Evolutionary conservation across 2,113 vertebrate species (phyloP), one percentile per base, ranked within the genome.

Genomic region (Oreochromis aureus): DNA sequence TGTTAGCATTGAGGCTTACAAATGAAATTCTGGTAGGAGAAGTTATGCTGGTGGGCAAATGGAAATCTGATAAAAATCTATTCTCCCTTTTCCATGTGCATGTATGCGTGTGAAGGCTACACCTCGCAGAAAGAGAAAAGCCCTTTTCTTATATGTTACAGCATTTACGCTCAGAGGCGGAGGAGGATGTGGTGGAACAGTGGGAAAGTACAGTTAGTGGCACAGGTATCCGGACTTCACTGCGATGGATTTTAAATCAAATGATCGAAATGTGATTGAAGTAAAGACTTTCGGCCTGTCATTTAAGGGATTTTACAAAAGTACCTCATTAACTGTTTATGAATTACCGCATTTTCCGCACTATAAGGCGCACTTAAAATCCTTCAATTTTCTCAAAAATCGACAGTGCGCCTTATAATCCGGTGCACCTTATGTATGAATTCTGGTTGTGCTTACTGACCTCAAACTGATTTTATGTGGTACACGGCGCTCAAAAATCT

Each of bases 11-110:
- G 46, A 86, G 27, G 55, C 86, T 73, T 87, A 89, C 81, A 71
- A 87, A 89, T 87, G 76, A 27, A 30, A 81, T 91, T 91, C 89
- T 15, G 80, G 84, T 54, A 39, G 89, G 16, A 59, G 58, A 80
- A 91, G 82, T 87, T 88, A 53, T 54, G 80, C 61, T 84, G 56
- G 30, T 63, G 81, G 87, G 46, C 48, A 59, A 92, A 87, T 80
- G 82, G 48, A 84, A 83, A 82, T 80, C 19, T 27, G 90, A 86
- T 82, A 69, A 55, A 86, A 83, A 80, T 80, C 32, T 46, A 46
- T 27, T 76, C 44, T 19, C 39, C 13, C 13, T 27, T 36, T 55
- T 87, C 13, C 41, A 4, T 51, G 51, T 71, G 30, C 41, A 78
- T 34, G 73, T 34, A n/a, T 51, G 34, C 56, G 27, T 81, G 34